phyloP scores from a whole-genome alignment of 2,113 vertebrate genomes.

The Sturnus vulgaris region DNA sequence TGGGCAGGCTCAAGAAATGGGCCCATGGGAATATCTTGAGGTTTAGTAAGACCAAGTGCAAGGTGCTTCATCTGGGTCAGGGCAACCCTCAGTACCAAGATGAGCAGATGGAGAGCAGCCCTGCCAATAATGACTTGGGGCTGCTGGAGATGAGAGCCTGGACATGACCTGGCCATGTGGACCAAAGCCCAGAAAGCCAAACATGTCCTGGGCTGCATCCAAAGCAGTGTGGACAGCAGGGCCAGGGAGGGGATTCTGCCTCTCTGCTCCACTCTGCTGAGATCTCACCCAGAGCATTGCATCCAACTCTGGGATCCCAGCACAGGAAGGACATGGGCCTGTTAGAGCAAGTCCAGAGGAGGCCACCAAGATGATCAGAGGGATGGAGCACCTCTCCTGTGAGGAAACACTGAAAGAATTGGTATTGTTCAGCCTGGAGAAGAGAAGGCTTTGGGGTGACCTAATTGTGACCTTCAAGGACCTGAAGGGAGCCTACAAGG shows the following conservation, averaged over 20 bases:
- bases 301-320: too few species aligned
- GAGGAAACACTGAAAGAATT: neutral
- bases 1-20: too few species aligned
- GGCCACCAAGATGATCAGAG: neutral
- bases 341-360: neutral
- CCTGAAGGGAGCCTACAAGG: too few species aligned
- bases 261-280: too few species aligned
- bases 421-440: neutral
- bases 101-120: neutral
- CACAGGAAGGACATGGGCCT: neutral
- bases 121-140: neutral
- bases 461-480: neutral
- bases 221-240: neutral
- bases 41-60: too few species aligned
- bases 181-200: neutral
- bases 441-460: neutral
- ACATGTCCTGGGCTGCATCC: accelerated
- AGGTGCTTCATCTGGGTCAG: neutral
- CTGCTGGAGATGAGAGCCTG: neutral
- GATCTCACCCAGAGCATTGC: too few species aligned
- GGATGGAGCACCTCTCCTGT: neutral
- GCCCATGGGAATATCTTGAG: too few species aligned
- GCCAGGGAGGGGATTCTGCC: too few species aligned
- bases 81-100: neutral
- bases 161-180: neutral